Evolutionary conservation across 2,888 invertebrate species (phyloP).

Genomic region (Xanthia togata): DNA sequence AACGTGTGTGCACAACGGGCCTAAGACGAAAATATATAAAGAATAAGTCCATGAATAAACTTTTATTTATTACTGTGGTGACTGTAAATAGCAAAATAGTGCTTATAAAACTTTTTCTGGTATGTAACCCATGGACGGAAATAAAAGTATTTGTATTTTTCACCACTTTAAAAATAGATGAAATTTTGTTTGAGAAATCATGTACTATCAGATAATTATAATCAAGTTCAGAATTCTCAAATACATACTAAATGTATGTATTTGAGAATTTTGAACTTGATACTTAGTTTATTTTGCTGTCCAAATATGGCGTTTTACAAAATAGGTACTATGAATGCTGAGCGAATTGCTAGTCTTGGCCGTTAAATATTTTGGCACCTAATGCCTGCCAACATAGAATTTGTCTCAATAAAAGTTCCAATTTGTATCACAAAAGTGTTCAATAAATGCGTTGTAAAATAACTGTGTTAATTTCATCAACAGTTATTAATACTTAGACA

Average conservation of each 20-base stretch:
- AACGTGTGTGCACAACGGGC: too few relatives aligned
- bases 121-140: constrained; percentile 5
- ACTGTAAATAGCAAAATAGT: neutral
- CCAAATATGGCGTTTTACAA: neutral
- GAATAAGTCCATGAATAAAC: too few relatives aligned
- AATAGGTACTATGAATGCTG: neutral
- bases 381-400: constrained; percentile 22
- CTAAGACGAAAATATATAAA: too few relatives aligned
- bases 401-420: constrained; percentile 20
- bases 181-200: neutral
- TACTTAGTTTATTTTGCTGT: neutral
- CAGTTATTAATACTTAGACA: constrained; percentile 3
- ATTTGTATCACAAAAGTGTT: constrained; percentile 19
- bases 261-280: too few relatives aligned
- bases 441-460: constrained; percentile 29
- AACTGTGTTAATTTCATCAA: constrained; percentile 33
- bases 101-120: neutral
- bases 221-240: neutral
- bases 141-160: constrained; percentile 11
- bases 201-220: neutral
- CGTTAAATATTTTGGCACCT: constrained; percentile 41
- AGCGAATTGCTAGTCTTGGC: neutral
- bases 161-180: constrained; percentile 1
- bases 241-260: neutral
- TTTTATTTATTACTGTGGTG: neutral